These are phyloP conservation scores for Oreochromis aureus DNA, from an alignment of 2,113 vertebrate species.

Conservation along the genomic window DNA sequence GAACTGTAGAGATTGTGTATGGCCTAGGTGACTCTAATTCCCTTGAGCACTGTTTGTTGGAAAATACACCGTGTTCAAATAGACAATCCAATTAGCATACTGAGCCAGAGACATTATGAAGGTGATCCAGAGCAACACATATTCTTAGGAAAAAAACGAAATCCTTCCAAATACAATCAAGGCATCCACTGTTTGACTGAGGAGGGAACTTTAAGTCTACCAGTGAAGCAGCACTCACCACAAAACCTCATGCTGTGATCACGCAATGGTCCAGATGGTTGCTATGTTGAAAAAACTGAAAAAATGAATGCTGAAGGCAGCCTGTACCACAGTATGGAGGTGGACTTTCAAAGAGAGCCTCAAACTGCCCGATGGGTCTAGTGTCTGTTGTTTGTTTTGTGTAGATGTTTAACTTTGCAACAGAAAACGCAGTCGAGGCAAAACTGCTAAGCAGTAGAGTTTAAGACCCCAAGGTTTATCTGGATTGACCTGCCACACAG, in stretches of 20 bases:
- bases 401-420: slow-evolving; percentile 10
- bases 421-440: not conserved
- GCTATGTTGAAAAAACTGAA: slow-evolving; percentile 13
- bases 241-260: slow-evolving; percentile 35
- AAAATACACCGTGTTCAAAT: not conserved
- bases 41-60: not conserved
- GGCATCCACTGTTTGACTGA: not conserved
- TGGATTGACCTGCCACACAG: not conserved
- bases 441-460: not conserved
- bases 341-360: slow-evolving; percentile 26
- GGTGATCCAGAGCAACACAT: not conserved
- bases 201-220: slow-evolving; percentile 17
- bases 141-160: not conserved
- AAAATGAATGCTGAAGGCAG: slow-evolving; percentile 9
- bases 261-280: slow-evolving; percentile 52
- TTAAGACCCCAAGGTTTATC: not conserved
- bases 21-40: not conserved
- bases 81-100: not conserved
- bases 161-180: slow-evolving; percentile 17
- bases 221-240: slow-evolving; percentile 22
- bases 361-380: slow-evolving; percentile 24
- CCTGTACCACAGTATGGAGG: slow-evolving; percentile 34
- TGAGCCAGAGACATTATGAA: not conserved
- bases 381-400: not conserved
- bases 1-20: not conserved